Evolutionary conservation across 2,797 vertebrate species (phyloP), one percentile per base, ranked within the genome.

Genomic region (Martes flavigula): DNA sequence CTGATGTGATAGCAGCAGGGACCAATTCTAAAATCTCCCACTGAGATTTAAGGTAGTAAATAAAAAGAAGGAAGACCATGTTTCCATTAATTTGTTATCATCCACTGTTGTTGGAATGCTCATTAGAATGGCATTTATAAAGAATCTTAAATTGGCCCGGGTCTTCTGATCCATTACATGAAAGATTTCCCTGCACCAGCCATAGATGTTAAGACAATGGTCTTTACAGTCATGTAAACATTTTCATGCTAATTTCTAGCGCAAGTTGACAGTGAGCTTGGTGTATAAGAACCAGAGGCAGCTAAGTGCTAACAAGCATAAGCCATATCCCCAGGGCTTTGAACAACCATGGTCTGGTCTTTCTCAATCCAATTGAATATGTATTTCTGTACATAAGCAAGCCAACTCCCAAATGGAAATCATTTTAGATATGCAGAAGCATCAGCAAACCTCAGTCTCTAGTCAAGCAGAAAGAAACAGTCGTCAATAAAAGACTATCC

Each of bases 381-480:
- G 75, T 43, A 78, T 89, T 90, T 79, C 82, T 75, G 23, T 17
- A 38, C 40, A 6, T 58, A 56, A 83, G n/a, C 60, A 46, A 56
- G 35, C 81, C 62, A 87, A 32, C 66, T 70, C 40, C 32, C 82
- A 73, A 6, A 43, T 1, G 11, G 73, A 72, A 77, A 83, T 78
- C 58, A 23, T 46, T 72, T 46, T 70, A 92, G 91, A 75, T 88
- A 40, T 5, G 40, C 86, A 87, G 88, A 68, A 56, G 81, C 38
- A 64, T 11, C 81, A 12, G 35, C 40, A 75, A 64, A 48, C 32
- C 54, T 86, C 18, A 2, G 60, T 75, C 60, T 81, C 87, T 12
- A 32, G n/a, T 30, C 88, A 90, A 90, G 81, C 86, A 90, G 87
- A 96, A 79, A 79, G 90, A 78, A 81, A 90, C 10, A 60, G 66